Evolutionary conservation across 2,113 vertebrate genomes (phyloP).

Genomic region (Tamias sibiricus): DNA sequence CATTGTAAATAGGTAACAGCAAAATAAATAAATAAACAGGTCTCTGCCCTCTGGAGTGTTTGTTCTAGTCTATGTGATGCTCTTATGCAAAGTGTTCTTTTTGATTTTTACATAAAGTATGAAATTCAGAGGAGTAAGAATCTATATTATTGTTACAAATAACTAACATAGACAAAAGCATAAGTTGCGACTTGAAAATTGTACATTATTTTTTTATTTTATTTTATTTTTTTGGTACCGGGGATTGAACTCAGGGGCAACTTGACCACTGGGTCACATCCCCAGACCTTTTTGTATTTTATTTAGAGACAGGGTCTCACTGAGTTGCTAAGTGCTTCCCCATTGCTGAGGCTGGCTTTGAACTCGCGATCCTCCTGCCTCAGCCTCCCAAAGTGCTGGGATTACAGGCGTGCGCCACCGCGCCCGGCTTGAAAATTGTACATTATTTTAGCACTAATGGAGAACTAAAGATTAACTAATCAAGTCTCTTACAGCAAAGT

Average conservation of each 20-base stretch:
- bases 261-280: too few species aligned
- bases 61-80: neutral
- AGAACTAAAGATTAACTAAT: neutral
- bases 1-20: neutral
- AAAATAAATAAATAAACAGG: too few species aligned
- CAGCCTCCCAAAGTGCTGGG: too few species aligned
- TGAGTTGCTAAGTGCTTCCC: too few species aligned
- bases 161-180: neutral
- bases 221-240: too few species aligned
- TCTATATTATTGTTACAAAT: neutral
- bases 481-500: neutral
- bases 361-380: too few species aligned
- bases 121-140: neutral
- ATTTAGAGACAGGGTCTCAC: too few species aligned
- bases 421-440: neutral
- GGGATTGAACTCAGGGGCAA: too few species aligned
- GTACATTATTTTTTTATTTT: neutral
- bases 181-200: neutral
- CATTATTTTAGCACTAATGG: neutral
- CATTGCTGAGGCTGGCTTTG: too few species aligned
- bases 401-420: too few species aligned
- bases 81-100: neutral
- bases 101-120: neutral
- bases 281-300: too few species aligned
- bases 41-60: neutral